Conservation (phyloP, 1,140 invertebrate genomes). For the Heliconius himera region DNA sequence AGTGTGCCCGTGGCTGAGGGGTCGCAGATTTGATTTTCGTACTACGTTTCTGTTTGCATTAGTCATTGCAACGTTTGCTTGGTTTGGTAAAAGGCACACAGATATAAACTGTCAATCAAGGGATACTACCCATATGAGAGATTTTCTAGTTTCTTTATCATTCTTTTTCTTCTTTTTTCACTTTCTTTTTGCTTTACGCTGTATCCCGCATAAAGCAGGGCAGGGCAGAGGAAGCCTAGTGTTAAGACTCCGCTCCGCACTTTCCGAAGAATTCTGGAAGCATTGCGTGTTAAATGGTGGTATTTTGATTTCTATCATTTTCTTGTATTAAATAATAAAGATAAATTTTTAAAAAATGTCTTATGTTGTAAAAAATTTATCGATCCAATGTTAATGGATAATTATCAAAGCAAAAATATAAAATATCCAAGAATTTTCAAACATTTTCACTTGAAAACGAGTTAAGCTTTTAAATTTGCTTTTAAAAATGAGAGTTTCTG, state of each 20-base stretch:
- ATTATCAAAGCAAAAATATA: background rate
- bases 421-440: background rate
- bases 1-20: slow-evolving; percentile 1
- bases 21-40: slow-evolving; percentile 12
- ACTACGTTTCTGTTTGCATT: slow-evolving; percentile 6
- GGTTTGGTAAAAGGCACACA: slow-evolving; percentile 13
- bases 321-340: too few species aligned
- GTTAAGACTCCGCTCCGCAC: too few species aligned
- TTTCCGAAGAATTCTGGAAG: too few species aligned
- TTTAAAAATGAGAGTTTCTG: background rate
- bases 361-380: too few species aligned
- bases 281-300: too few species aligned
- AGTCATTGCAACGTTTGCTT: slow-evolving; percentile 5
- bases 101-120: slow-evolving; percentile 8
- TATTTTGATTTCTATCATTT: too few species aligned
- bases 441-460: background rate
- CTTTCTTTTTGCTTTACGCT: too few species aligned
- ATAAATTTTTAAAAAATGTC: too few species aligned
- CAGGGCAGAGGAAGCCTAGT: too few species aligned
- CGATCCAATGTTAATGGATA: too few species aligned
- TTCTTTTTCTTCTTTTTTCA: background rate
- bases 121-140: background rate
- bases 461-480: background rate
- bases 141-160: background rate
- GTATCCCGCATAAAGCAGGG: too few species aligned